These are phyloP conservation scores for Takifugu flavidus DNA, from an alignment of 2,113 vertebrate genomes.

Conservation along the genomic window DNA sequence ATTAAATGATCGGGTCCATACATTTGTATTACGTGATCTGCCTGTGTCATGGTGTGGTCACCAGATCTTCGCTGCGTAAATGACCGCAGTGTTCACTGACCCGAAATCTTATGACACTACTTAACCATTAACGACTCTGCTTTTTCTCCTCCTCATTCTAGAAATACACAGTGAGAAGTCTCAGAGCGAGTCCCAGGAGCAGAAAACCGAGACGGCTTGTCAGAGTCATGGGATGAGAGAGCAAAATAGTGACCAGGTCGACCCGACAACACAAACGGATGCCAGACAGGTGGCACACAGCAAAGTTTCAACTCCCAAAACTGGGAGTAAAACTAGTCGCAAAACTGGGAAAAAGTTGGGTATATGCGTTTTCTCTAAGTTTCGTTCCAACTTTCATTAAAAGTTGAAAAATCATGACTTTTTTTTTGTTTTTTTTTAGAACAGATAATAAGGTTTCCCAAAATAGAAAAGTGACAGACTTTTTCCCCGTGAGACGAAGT, in stretches of 20 bases:
- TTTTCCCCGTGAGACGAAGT: constrained; percentile 89
- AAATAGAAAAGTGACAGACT: constrained; percentile 93
- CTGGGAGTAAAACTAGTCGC: constrained; percentile 65
- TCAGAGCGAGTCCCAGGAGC: constrained; percentile 70
- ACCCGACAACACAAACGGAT: constrained; percentile 7
- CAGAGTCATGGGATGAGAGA: constrained; percentile 20
- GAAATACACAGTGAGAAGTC: constrained; percentile 34
- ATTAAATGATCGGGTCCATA: not conserved
- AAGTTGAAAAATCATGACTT: not conserved
- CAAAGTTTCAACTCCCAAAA: constrained; percentile 33
- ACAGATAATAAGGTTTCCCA: constrained; percentile 75
- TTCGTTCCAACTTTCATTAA: not conserved
- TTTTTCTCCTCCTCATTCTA: constrained; percentile 16
- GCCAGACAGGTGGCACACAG: constrained; percentile 26
- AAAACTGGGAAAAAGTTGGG: constrained; percentile 73
- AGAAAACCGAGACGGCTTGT: constrained; percentile 61
- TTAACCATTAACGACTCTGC: constrained; percentile 1
- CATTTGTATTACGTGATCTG: not conserved
- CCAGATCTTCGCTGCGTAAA: constrained; percentile 33
- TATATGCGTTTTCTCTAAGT: constrained; percentile 56
- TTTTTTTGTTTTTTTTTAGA: constrained; percentile 61
- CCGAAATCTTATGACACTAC: constrained; percentile 30
- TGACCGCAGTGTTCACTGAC: constrained; percentile 26
- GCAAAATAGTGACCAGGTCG: constrained; percentile 10
- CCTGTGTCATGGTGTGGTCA: constrained; percentile 1